phyloP scores from a whole-genome alignment of 1,140 invertebrate species.

The Ceratosolen solmsi region DNA sequence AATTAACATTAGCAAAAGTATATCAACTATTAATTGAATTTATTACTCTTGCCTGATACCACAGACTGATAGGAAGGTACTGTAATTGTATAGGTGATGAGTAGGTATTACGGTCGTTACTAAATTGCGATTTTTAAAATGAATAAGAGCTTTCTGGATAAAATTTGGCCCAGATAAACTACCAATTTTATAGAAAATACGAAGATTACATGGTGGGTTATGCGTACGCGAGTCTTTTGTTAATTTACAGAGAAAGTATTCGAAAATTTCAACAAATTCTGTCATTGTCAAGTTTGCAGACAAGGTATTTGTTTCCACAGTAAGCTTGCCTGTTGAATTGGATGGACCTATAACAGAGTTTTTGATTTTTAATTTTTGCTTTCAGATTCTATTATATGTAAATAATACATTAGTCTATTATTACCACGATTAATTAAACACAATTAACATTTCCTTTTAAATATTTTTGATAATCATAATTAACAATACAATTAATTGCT shows the following conservation, averaged over 20 bases:
- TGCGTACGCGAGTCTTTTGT: slow-evolving; percentile 78
- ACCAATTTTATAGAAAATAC: slow-evolving; percentile 83
- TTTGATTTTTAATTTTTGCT: too few relatives aligned
- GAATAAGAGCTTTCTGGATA: slow-evolving; percentile 74
- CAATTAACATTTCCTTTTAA: too few relatives aligned
- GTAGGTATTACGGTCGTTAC: slow-evolving; percentile 85
- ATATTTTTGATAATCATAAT: too few relatives aligned
- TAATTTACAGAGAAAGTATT: slow-evolving; percentile 83
- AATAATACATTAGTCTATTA: too few relatives aligned
- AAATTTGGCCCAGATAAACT: slow-evolving; percentile 74
- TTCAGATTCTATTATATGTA: too few relatives aligned
- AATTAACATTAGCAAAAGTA: slow-evolving; percentile 32
- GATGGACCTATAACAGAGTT: slow-evolving; percentile 73
- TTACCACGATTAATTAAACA: too few relatives aligned
- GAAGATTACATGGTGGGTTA: slow-evolving; percentile 79
- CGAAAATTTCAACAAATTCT: slow-evolving; percentile 79
- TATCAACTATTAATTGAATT: neutral
- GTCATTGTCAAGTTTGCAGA: slow-evolving; percentile 76
- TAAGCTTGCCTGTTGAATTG: slow-evolving; percentile 78
- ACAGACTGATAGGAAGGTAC: slow-evolving; percentile 85
- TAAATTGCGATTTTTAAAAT: slow-evolving; percentile 75
- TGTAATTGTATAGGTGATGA: slow-evolving; percentile 82
- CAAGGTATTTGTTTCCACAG: slow-evolving; percentile 75
- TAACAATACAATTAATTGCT: too few relatives aligned
- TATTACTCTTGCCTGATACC: slow-evolving; percentile 77